Conservation (phyloP, 2,797 vertebrate genomes). For the Micromesistius poutassou region DNA sequence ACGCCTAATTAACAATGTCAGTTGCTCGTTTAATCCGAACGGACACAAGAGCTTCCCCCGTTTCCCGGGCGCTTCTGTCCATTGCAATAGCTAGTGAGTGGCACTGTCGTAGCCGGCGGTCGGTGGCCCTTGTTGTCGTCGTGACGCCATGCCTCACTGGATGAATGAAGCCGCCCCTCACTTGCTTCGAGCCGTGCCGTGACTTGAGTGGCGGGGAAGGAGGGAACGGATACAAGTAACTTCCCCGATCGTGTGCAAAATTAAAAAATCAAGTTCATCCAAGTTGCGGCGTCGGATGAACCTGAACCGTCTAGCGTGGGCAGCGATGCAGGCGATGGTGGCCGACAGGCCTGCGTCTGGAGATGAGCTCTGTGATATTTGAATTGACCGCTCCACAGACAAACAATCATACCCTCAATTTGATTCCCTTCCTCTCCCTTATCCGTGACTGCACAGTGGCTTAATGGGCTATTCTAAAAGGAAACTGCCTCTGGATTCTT, state of each 20-base stretch:
- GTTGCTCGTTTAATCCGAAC: conserved; percentile 71
- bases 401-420: conserved; percentile 66
- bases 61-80: conserved; percentile 59
- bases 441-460: conserved; percentile 26
- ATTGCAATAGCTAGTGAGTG: conserved; percentile 34
- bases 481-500: conserved; percentile 45
- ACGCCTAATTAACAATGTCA: conserved; percentile 78
- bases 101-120: conserved; percentile 35
- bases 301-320: conserved; percentile 33
- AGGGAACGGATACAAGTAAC: conserved; percentile 42
- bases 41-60: conserved; percentile 64
- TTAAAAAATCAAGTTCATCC: conserved; percentile 57
- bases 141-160: conserved; percentile 25
- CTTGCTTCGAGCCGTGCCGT: conserved; percentile 11
- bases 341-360: conserved; percentile 51
- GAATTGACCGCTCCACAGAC: conserved; percentile 46
- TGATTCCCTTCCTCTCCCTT: conserved; percentile 44
- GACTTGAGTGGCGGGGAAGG: conserved; percentile 21
- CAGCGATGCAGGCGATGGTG: conserved; percentile 18
- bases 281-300: conserved; percentile 33
- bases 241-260: conserved; percentile 54
- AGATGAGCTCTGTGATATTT: conserved; percentile 53
- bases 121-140: conserved; percentile 27
- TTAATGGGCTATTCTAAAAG: conserved; percentile 43
- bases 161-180: conserved; percentile 52